Evolutionary conservation across 2,113 vertebrate species (phyloP), one percentile per base, ranked within the genome.

Genomic region (Calidris pugnax): DNA sequence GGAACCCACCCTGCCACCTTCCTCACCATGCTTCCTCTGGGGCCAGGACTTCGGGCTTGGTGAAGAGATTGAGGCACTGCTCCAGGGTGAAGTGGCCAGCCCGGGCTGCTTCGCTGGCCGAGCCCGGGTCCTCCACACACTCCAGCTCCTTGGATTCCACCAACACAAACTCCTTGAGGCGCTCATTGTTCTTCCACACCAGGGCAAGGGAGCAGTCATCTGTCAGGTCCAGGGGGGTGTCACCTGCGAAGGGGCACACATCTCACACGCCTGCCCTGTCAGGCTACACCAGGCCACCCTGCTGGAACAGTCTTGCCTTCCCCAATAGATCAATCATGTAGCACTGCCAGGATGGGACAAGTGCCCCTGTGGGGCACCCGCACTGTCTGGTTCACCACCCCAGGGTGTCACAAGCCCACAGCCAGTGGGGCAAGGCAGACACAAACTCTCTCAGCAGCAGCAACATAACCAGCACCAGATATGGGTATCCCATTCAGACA

Each of bases 51-150:
- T 99, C 99, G 0, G 99, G 99, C 96, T 98, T 99, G 7, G 99
- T 99, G 95, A 99, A 99, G 89, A 99, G 99, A 94, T 99, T 99
- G 93, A 99, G 99, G 97, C 99, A 99, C 97, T 99, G 99, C 96
- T 99, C 99, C 89, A 99, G 98, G 30, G 99, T 99, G 97, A 99
- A 99, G 96, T 99, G 99, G 79, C 99, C 99, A 1, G 99, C 99
- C 21, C 99, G 98, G 77, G 99, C 99, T 2, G 99, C 99, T 97
- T 99, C 99, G 0, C 99, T 99, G 53, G 99, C 98, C 0, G 99
- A 99, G 89, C 99, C 98, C 0, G 99, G 99, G 80, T 99, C 99
- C 91, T 99, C 99, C 13, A 99, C 98, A 3, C 98, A 99, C 76
- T 99, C 99, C 92, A 99, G 98, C 85, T 99, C 99, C 97, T 99